Evolutionary conservation across 2,797 vertebrate genomes (phyloP).

Genomic region (Taeniopygia guttata): DNA sequence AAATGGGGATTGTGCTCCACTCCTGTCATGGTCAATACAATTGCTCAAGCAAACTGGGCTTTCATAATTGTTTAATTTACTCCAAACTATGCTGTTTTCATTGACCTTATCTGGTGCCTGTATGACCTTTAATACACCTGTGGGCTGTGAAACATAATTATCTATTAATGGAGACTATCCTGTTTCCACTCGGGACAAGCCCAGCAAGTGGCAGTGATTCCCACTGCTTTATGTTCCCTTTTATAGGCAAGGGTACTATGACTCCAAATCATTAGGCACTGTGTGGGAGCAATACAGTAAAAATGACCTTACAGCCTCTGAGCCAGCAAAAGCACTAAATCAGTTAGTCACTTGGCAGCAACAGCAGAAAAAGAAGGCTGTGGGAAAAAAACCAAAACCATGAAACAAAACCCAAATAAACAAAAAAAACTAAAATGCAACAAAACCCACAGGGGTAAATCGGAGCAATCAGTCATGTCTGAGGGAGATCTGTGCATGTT

Average conservation of each 20-base stretch:
- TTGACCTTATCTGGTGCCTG: background rate
- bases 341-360: background rate
- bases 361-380: background rate
- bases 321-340: background rate
- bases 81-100: background rate
- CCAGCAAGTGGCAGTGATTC: background rate
- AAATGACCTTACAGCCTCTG: conserved; percentile 3
- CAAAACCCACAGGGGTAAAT: background rate
- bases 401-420: background rate
- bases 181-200: background rate
- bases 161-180: background rate
- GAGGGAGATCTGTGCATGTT: fast-evolving
- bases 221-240: conserved; percentile 8
- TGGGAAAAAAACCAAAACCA: background rate
- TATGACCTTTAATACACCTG: background rate
- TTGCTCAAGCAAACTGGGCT: background rate
- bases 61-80: background rate
- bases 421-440: background rate
- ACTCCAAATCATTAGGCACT: background rate
- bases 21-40: background rate
- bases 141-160: background rate
- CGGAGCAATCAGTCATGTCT: background rate
- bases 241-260: background rate
- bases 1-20: background rate
- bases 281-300: background rate